A percentile compares a stretch with the other conserved stretches of the same genome.
Evolutionary conservation across 1,140 invertebrate genomes (phyloP).

Genomic region (Macrotrachela quadricornifera): DNA sequence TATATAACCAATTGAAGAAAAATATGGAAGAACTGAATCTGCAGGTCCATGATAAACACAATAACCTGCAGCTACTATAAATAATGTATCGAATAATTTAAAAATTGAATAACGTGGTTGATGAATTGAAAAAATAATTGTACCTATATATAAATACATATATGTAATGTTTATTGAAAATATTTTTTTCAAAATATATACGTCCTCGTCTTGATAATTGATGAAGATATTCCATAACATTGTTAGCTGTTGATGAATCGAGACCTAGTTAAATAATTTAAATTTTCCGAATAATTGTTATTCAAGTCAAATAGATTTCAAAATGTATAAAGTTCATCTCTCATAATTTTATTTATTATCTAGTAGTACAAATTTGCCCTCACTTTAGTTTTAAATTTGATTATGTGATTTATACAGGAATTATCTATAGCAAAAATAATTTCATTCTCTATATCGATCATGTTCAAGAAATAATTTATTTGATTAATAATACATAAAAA

Average conservation of each 20-base stretch:
- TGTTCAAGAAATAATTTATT: no score
- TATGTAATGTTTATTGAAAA: not conserved
- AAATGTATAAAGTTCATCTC: no score
- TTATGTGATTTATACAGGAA: no score
- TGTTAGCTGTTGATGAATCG: conserved; percentile 27
- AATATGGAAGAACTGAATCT: conserved; percentile 18
- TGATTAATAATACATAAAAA: no score
- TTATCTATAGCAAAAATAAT: no score
- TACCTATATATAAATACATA: conserved; percentile 8
- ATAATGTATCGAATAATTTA: conserved; percentile 22
- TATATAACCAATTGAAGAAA: conserved; percentile 17
- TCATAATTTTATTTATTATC: no score
- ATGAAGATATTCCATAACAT: conserved; percentile 24
- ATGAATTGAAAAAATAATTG: conserved; percentile 29
- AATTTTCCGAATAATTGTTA: no score
- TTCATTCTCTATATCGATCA: no score
- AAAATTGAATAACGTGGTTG: conserved; percentile 29
- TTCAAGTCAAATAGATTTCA: no score
- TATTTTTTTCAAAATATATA: not conserved
- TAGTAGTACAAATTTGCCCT: no score
- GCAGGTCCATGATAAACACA: conserved; percentile 21
- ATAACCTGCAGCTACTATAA: conserved; percentile 20
- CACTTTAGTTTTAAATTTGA: no score
- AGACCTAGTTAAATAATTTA: conserved; percentile 16
- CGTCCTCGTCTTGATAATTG: conserved; percentile 12